Percentiles rank a stretch among this genome's conserved stretches.
phyloP scores from a whole-genome alignment of 1,140 invertebrate species.

The Bombus difficillimus region DNA sequence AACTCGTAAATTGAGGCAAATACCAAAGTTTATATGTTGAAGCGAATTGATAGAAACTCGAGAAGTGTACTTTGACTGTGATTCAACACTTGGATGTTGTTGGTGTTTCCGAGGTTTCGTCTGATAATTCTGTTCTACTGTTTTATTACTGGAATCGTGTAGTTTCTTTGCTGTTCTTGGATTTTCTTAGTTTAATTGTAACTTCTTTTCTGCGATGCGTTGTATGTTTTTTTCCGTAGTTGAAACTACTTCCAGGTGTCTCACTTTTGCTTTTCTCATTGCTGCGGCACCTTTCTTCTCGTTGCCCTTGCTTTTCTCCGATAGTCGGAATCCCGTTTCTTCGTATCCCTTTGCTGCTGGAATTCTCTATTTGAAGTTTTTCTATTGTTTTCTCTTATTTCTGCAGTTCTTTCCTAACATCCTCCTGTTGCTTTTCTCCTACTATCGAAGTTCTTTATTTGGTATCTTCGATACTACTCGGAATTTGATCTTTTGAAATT shows the following conservation, averaged over 20 bases:
- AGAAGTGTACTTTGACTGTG: neutral
- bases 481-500: neutral
- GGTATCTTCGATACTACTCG: neutral
- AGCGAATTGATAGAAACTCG: neutral
- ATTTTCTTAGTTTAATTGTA: neutral
- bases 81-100: neutral
- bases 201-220: neutral
- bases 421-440: neutral
- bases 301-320: neutral
- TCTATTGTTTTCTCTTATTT: neutral
- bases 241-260: neutral
- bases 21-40: neutral
- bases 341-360: neutral
- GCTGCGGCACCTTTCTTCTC: neutral
- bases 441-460: neutral
- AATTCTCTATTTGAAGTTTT: neutral
- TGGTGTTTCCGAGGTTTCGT: neutral
- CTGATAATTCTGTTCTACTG: neutral
- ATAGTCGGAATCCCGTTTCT: neutral
- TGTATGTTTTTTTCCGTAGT: neutral
- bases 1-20: neutral
- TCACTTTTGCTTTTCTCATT: neutral
- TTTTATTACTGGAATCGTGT: neutral
- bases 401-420: neutral
- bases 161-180: neutral